Conservation (phyloP, 2,113 vertebrate genomes). For the Sebastes schlegelii region DNA sequence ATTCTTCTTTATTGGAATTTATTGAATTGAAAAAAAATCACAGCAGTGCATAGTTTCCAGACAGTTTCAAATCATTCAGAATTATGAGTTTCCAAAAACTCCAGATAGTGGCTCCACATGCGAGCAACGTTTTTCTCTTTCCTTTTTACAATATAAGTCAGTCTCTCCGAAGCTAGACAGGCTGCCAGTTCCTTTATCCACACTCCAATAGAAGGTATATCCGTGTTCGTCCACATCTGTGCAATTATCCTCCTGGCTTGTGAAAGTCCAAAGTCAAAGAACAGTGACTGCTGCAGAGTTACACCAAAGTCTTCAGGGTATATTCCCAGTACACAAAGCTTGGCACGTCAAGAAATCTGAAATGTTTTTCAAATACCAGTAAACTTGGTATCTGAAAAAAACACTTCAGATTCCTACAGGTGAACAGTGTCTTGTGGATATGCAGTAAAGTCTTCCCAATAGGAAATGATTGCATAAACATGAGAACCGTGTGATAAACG, state of each 20-base stretch:
- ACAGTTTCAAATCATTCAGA: not conserved
- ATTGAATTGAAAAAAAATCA: not conserved
- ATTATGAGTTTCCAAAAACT: too few relatives aligned
- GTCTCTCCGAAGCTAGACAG: not conserved
- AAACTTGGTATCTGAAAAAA: not conserved
- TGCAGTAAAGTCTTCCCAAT: not conserved
- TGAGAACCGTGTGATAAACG: not conserved
- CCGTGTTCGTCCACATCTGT: not conserved
- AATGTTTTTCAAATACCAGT: not conserved
- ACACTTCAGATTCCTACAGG: not conserved
- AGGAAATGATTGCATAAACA: not conserved
- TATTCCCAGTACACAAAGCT: too few relatives aligned
- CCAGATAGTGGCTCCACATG: too few relatives aligned
- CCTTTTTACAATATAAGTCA: not conserved
- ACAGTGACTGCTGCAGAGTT: not conserved
- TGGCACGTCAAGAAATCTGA: too few relatives aligned
- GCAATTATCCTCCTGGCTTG: not conserved
- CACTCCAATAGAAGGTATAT: not conserved
- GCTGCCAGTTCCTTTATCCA: not conserved
- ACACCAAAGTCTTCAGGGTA: not conserved
- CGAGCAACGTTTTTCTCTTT: not conserved
- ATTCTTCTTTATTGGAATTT: not conserved
- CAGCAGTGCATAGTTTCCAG: not conserved
- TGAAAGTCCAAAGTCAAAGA: not conserved
- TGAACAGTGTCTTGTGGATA: not conserved